Evolutionary conservation across 2,888 invertebrate genomes (phyloP).

Genomic region (Apodemia duryi): DNA sequence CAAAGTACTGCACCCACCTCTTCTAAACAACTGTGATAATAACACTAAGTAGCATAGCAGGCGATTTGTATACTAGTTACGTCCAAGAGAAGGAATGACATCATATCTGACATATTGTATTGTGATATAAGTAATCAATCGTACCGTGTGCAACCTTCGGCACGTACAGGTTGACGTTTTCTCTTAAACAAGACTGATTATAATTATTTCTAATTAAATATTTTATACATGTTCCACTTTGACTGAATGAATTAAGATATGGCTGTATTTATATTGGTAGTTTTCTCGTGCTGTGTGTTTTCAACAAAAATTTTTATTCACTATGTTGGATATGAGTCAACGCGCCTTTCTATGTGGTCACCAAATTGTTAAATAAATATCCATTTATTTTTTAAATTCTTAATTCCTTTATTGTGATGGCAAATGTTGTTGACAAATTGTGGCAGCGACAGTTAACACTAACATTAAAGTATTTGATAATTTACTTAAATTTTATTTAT

Average conservation of each 20-base stretch:
- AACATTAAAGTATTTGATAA: constrained; percentile 67
- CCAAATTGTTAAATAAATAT: constrained; percentile 59
- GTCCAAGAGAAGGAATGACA: constrained; percentile 80
- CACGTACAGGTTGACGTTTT: constrained; percentile 71
- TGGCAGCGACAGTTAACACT: constrained; percentile 64
- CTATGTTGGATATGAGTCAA: constrained; percentile 79
- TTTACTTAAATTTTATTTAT: constrained; percentile 77
- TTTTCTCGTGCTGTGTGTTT: constrained; percentile 68
- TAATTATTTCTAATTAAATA: constrained; percentile 80
- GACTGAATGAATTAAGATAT: constrained; percentile 75
- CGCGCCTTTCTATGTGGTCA: constrained; percentile 76
- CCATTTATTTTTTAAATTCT: constrained; percentile 64
- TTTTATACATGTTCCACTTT: constrained; percentile 77
- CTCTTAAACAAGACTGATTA: constrained; percentile 81
- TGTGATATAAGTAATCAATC: constrained; percentile 71
- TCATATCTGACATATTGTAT: constrained; percentile 80
- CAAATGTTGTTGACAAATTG: constrained; percentile 76
- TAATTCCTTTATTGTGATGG: constrained; percentile 68
- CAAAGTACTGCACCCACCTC: constrained; percentile 81
- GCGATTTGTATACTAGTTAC: constrained; percentile 78
- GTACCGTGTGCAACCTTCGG: constrained; percentile 46
- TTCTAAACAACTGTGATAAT: constrained; percentile 80
- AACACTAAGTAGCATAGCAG: constrained; percentile 81
- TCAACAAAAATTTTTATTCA: constrained; percentile 66
- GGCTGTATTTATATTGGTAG: constrained; percentile 75